Percentiles rank a stretch among this genome's conserved stretches.
phyloP scores from a whole-genome alignment of 2,797 vertebrate genomes.

The Ciconia nigra region DNA sequence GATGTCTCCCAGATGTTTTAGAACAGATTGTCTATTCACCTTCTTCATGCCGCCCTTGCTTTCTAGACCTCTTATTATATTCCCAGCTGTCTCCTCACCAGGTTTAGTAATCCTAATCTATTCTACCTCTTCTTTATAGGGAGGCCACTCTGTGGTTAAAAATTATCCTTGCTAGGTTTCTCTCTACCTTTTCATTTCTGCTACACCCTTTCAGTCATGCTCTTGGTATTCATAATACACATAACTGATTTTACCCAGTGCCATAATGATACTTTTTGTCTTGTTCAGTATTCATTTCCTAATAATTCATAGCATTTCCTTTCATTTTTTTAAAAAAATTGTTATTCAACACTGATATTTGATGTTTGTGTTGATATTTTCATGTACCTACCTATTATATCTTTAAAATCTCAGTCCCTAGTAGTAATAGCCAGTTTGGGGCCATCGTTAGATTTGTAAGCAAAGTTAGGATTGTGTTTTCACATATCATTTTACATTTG shows the following conservation, averaged over 20 bases:
- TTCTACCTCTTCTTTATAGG: not conserved
- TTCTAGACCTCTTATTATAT: not conserved
- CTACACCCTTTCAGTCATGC: not conserved
- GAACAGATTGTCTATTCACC: not conserved
- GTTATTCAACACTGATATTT: not conserved
- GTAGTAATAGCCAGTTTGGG: not conserved
- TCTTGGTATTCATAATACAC: not conserved
- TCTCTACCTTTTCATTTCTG: not conserved
- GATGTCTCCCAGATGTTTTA: not conserved
- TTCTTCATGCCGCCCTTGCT: not conserved
- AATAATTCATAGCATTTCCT: not conserved
- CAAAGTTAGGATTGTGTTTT: not conserved
- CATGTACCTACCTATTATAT: not conserved
- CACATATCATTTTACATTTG: not conserved
- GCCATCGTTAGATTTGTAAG: not conserved
- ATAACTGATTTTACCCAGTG: not conserved
- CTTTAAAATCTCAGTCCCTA: not conserved
- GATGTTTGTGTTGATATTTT: not conserved
- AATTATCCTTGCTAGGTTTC: not conserved
- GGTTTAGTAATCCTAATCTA: not conserved
- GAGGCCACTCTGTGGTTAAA: not conserved
- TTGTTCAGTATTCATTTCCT: not conserved
- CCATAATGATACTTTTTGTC: not conserved
- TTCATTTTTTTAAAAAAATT: not conserved
- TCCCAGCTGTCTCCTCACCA: not conserved